Base-by-base conservation (phyloP, 2,113 vertebrate genomes). In the Trogon melanurus region DNA sequence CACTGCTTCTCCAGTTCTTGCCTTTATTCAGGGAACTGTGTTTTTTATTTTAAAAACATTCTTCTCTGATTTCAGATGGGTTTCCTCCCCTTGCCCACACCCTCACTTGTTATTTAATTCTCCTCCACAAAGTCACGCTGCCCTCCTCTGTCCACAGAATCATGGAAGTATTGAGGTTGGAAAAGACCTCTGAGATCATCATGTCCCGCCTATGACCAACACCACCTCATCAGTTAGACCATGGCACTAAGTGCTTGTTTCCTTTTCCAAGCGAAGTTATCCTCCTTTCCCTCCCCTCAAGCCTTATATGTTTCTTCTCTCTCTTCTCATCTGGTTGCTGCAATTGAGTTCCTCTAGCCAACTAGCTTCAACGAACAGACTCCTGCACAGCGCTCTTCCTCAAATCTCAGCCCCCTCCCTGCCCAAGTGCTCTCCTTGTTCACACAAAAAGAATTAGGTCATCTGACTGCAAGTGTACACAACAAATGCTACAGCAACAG, bases 401-500 rank as follows among this genome's bases (percentile, higher is more conserved):
- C 57, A 76, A 48, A 85, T 79, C 67, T 62, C 67, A 85, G 34
- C 13, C 21, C 47, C 61, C 57, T 90, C 38, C 79, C 76, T 92
- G 29, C 51, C 12, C 54, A 83, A 90, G 75, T 30, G 53, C 4
- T 3, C 45, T 93, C 79, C 48, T n/a, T 73, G 44, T 11, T 90
- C 60, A 81, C 82, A 78, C 65, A n/a, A 45, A 65, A 29, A 95
- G 88, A 94, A 81, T 83, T 92, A 75, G 80, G 88, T 94, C 86
- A 93, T 69, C 85, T 87, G 57, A 26, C 47, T 50, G 61, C 53
- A 88, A 93, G 50, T 1, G 15, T 29, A 57, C 69, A 65, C 76
- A 96, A 45, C 76, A 86, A 95, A 91, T 47, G 26, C 72, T 80
- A 45, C 83, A 92, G 91, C 73, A 96, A 87, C 92, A 94, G 91